phyloP scores from a whole-genome alignment of 2,797 vertebrate genomes.

The Aplochiton taeniatus region DNA sequence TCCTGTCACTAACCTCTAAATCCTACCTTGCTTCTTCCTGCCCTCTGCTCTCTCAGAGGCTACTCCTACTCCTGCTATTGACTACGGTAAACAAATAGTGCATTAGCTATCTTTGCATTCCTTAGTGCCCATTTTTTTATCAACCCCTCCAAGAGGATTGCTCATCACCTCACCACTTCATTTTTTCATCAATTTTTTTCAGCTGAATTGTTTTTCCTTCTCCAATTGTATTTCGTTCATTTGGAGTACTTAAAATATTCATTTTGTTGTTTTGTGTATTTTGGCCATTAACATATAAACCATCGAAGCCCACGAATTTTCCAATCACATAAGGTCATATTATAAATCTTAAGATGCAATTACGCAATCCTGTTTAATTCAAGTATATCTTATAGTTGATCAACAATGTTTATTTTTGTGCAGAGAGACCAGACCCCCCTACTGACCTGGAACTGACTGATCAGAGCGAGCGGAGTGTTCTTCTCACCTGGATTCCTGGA shows the following conservation, averaged over 20 bases:
- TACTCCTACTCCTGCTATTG: slow-evolving; percentile 91
- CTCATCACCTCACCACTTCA: no score
- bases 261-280: background rate
- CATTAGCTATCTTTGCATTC: slow-evolving; percentile 11
- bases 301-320: no score
- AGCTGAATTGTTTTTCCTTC: no score
- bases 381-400: background rate
- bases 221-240: slow-evolving; percentile 5
- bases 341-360: no score
- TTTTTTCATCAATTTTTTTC: no score
- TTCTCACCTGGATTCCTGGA: slow-evolving; percentile 90
- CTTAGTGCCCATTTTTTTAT: no score
- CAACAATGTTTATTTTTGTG: slow-evolving; percentile 2
- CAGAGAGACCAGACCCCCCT: slow-evolving; percentile 89
- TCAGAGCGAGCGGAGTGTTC: slow-evolving; percentile 83
- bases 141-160: no score
- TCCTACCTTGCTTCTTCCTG: slow-evolving; percentile 79
- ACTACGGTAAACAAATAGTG: slow-evolving; percentile 87
- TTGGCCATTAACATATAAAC: background rate
- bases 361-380: background rate
- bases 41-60: slow-evolving; percentile 87
- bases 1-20: slow-evolving; percentile 41
- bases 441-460: slow-evolving; percentile 90
- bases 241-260: slow-evolving; percentile 1
- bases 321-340: no score